Evolutionary conservation across 2,797 vertebrate genomes (phyloP).

Genomic region (Gorsachius magnificus): DNA sequence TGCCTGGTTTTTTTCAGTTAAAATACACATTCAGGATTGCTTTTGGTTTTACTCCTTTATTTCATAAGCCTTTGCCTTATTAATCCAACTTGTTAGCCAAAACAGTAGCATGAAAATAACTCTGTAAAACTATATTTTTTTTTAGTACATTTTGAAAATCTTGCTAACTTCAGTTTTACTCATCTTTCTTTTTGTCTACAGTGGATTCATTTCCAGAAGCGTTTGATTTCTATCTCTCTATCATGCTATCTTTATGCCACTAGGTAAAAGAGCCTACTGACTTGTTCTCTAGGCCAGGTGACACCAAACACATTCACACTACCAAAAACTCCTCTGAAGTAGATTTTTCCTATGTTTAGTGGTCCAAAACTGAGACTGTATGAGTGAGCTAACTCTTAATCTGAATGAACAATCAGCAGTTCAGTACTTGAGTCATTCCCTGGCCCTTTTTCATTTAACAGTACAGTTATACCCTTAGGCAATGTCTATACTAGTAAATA

Average conservation of each 20-base stretch:
- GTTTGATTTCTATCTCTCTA: neutral
- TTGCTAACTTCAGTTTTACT: neutral
- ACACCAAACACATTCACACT: neutral
- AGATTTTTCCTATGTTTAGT: neutral
- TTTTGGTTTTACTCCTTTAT: neutral
- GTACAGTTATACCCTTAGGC: slow-evolving; percentile 38
- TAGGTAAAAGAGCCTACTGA: neutral
- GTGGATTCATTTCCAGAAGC: neutral
- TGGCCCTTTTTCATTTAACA: slow-evolving; percentile 16
- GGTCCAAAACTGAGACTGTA: neutral
- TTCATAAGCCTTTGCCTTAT: neutral
- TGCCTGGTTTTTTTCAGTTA: neutral
- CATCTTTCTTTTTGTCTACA: neutral
- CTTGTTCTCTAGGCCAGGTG: neutral
- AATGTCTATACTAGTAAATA: slow-evolving; percentile 35
- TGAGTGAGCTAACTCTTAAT: slow-evolving; percentile 23
- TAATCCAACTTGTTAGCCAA: neutral
- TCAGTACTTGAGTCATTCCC: slow-evolving; percentile 40
- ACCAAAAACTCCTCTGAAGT: neutral
- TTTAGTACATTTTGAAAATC: neutral
- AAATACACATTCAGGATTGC: neutral
- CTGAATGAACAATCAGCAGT: slow-evolving; percentile 25
- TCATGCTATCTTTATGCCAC: neutral
- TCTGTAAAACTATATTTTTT: neutral
- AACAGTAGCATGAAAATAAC: neutral